phyloP scores from a whole-genome alignment of 1,140 invertebrate species.

The Drosophila parabipectinata region DNA sequence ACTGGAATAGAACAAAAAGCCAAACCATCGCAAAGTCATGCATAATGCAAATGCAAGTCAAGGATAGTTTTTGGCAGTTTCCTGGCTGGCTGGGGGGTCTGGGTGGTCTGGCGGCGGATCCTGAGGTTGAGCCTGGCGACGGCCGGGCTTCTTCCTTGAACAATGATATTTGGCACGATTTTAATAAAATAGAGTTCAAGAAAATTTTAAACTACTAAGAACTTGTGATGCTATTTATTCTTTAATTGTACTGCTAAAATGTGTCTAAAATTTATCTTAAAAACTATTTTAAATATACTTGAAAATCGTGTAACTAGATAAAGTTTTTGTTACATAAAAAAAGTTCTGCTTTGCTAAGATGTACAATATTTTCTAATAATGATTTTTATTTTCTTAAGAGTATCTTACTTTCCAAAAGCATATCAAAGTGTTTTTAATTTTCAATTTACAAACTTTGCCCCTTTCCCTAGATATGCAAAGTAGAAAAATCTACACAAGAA shows the following conservation, averaged over 20 bases:
- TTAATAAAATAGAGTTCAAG: constrained; percentile 32
- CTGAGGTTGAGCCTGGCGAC: constrained; percentile 34
- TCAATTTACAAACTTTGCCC: constrained; percentile 4
- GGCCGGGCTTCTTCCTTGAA: constrained; percentile 33
- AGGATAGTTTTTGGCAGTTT: constrained; percentile 60
- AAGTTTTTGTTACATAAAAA: too few species aligned
- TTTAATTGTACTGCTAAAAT: not conserved
- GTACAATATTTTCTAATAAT: too few species aligned
- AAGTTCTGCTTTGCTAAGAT: too few species aligned
- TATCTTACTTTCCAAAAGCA: not conserved
- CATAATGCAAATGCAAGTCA: constrained; percentile 74
- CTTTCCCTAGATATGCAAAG: constrained; percentile 34
- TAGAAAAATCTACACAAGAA: constrained; percentile 26
- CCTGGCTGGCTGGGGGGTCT: not conserved
- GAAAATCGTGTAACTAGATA: too few species aligned
- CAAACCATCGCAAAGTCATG: constrained; percentile 56
- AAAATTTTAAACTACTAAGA: not conserved
- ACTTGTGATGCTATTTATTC: not conserved
- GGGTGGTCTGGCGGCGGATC: not conserved
- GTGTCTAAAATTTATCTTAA: too few species aligned
- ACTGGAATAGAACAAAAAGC: constrained; percentile 19
- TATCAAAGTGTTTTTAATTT: constrained; percentile 40
- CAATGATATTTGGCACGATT: constrained; percentile 28
- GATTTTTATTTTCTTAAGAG: not conserved
- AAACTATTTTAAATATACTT: too few species aligned